Conservation (phyloP, 2,888 invertebrate species). For the Cataglyphis livida region DNA sequence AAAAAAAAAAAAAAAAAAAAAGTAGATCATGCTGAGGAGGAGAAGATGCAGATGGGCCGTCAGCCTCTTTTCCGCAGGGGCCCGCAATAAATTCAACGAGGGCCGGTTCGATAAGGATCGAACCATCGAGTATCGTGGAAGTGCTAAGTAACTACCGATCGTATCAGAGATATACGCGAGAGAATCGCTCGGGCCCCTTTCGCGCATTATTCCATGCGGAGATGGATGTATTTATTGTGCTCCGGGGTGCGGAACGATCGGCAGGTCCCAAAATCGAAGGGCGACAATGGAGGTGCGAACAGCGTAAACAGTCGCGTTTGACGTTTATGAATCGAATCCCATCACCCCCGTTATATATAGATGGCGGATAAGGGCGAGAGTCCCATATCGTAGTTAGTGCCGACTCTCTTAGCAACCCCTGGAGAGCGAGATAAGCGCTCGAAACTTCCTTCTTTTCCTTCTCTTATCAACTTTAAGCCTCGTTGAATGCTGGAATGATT, state of each 20-base stretch:
- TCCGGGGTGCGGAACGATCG: constrained; percentile 39
- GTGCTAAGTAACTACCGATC: constrained; percentile 85
- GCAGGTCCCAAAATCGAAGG: constrained; percentile 40
- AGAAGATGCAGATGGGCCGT: constrained; percentile 72
- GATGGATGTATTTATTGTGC: constrained; percentile 51
- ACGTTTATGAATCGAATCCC: constrained; percentile 82
- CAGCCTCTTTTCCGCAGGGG: constrained; percentile 76
- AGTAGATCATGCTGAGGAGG: background rate
- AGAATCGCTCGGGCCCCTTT: constrained; percentile 51
- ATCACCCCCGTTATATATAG: constrained; percentile 33
- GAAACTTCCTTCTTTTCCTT: background rate
- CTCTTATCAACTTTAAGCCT: background rate
- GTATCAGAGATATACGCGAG: constrained; percentile 76
- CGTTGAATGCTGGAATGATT: background rate
- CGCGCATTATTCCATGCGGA: constrained; percentile 34
- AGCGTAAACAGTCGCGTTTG: constrained; percentile 66
- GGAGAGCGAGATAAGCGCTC: background rate
- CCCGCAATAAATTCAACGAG: constrained; percentile 83
- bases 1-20: background rate
- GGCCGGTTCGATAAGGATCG: constrained; percentile 81
- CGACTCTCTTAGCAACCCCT: constrained; percentile 13
- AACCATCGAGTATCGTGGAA: constrained; percentile 79
- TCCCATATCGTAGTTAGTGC: constrained; percentile 11
- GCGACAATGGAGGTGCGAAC: constrained; percentile 63
- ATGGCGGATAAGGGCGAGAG: constrained; percentile 37